A percentile compares a stretch with the other conserved stretches of the same genome.
These are phyloP conservation scores for Astur gentilis DNA, from an alignment of 2,113 vertebrate species.

Conservation along the genomic window DNA sequence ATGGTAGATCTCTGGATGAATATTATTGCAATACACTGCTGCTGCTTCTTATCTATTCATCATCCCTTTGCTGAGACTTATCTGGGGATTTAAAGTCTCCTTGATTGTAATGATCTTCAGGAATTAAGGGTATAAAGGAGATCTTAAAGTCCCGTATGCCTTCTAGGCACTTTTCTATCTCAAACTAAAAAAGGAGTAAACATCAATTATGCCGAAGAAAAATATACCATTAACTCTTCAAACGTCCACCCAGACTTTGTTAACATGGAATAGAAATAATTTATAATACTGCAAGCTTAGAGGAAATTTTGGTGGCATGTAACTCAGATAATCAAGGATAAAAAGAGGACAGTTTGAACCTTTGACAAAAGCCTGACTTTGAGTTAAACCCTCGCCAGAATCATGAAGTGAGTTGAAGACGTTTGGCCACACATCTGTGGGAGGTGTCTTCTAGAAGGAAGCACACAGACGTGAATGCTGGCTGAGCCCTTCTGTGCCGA, in stretches of 20 bases:
- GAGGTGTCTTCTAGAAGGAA: background rate
- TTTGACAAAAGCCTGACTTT: background rate
- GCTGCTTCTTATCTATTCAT: conserved; percentile 28
- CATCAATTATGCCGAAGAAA: background rate
- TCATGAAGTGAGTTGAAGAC: background rate
- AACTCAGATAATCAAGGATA: background rate
- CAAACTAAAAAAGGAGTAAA: conserved; percentile 4
- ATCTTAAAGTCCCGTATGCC: conserved; percentile 19
- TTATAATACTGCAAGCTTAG: background rate
- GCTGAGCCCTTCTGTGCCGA: background rate
- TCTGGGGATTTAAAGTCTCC: conserved; percentile 44
- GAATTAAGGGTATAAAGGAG: conserved; percentile 55
- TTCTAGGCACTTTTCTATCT: conserved; percentile 2
- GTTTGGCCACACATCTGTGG: background rate
- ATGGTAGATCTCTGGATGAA: background rate
- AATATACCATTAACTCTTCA: background rate
- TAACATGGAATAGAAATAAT: background rate
- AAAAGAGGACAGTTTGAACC: background rate
- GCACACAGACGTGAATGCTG: background rate
- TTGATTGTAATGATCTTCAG: conserved; percentile 52
- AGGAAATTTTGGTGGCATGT: background rate
- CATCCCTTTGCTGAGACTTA: conserved; percentile 42
- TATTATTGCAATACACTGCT: background rate
- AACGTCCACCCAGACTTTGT: background rate
- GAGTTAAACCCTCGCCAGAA: background rate